Percentiles rank a stretch among this genome's conserved stretches.
phyloP scores from a whole-genome alignment of 2,888 invertebrate genomes.

The Chrysopilus asiliformis region DNA sequence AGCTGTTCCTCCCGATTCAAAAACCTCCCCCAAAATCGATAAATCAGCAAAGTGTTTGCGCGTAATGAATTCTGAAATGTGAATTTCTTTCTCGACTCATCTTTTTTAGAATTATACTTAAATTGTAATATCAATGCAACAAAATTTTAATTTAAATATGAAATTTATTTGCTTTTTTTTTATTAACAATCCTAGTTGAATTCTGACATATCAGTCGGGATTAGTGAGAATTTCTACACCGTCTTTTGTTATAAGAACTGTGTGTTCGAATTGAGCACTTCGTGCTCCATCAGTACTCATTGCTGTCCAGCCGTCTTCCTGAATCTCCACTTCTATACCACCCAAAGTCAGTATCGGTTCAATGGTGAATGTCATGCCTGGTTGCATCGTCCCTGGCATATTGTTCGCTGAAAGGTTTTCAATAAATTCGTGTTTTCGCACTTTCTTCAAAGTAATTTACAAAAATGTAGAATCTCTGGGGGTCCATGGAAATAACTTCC shows the following conservation, averaged over 20 bases:
- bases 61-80: too few relatives aligned
- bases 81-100: too few relatives aligned
- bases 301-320: slow-evolving; percentile 89
- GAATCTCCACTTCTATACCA: slow-evolving; percentile 46
- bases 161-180: slow-evolving; percentile 1
- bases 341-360: slow-evolving; percentile 82
- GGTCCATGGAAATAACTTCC: slow-evolving; percentile 85
- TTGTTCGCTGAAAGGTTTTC: slow-evolving; percentile 41
- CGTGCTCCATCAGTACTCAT: slow-evolving; percentile 67
- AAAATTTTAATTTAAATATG: too few relatives aligned
- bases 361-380: slow-evolving; percentile 92
- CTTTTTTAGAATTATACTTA: background rate
- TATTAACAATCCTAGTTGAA: too few relatives aligned
- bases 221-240: slow-evolving; percentile 69
- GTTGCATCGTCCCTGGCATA: slow-evolving; percentile 55
- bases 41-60: background rate
- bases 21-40: slow-evolving; percentile 37
- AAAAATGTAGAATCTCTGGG: slow-evolving; percentile 75
- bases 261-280: slow-evolving; percentile 86
- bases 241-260: slow-evolving; percentile 64
- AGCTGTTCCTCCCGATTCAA: slow-evolving; percentile 86
- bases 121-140: too few relatives aligned
- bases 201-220: slow-evolving; percentile 14
- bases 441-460: slow-evolving; percentile 37
- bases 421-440: background rate